These are phyloP conservation scores for Liasis olivaceus DNA, from an alignment of 2,797 vertebrate genomes.

Conservation along the genomic window DNA sequence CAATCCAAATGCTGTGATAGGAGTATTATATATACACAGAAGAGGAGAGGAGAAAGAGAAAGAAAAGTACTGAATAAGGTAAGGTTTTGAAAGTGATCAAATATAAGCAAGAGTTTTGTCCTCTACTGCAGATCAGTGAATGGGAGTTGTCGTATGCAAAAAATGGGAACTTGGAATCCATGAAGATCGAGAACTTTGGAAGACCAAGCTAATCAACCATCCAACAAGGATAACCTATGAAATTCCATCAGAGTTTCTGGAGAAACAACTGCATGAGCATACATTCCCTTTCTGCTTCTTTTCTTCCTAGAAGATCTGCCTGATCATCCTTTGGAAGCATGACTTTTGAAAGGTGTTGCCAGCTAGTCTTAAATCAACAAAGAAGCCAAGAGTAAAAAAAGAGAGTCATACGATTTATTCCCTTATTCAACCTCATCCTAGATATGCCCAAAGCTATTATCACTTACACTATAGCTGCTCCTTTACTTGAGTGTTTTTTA, in stretches of 20 bases:
- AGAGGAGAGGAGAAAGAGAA: neutral
- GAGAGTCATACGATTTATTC: neutral
- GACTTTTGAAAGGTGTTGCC: neutral
- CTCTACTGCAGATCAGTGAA: neutral
- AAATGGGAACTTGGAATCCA: neutral
- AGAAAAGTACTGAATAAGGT: neutral
- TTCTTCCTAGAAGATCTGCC: neutral
- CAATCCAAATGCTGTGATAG: neutral
- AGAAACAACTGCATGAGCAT: neutral
- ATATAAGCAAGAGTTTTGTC: neutral
- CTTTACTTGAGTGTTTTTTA: neutral
- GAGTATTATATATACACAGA: neutral
- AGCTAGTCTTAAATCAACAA: neutral
- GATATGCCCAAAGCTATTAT: neutral
- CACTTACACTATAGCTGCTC: neutral
- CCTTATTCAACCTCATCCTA: neutral
- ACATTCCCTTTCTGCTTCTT: neutral
- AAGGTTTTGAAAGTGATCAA: neutral
- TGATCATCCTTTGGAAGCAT: neutral
- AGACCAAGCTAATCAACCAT: neutral
- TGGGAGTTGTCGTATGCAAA: neutral
- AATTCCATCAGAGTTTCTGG: too few species aligned
- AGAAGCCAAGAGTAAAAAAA: neutral
- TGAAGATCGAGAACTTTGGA: neutral
- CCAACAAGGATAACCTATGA: neutral